Conservation (phyloP, 2,797 vertebrate species). For the Esox masquinongy region DNA sequence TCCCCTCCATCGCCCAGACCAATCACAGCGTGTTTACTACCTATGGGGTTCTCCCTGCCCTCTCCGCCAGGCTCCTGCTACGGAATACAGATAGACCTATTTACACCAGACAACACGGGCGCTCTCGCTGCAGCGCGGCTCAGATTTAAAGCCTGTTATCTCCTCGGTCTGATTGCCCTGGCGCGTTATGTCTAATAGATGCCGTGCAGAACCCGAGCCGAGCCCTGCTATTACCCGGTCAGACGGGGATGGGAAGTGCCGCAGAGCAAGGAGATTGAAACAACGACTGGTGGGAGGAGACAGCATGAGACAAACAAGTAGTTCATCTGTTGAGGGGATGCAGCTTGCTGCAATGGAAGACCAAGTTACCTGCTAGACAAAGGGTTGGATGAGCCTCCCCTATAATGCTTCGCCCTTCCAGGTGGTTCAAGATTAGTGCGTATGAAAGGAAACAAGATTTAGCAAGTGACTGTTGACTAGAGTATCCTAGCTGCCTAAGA, state of each 20-base stretch:
- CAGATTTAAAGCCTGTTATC: conserved; percentile 52
- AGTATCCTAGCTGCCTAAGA: too few relatives aligned
- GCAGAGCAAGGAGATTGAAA: neutral
- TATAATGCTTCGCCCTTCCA: neutral
- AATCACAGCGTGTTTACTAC: conserved; percentile 71
- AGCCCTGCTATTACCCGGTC: neutral
- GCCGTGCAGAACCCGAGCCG: conserved; percentile 39
- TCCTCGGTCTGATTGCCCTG: conserved; percentile 46
- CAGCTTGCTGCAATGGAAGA: neutral
- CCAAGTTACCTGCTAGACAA: neutral
- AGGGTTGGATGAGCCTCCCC: neutral
- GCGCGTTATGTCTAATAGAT: conserved; percentile 60
- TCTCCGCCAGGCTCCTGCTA: conserved; percentile 64
- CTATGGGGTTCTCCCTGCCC: conserved; percentile 54
- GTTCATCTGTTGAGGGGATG: neutral
- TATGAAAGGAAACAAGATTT: neutral
- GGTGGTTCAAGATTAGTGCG: neutral
- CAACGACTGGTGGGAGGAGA: neutral
- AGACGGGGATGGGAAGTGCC: neutral
- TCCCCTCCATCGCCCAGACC: conserved; percentile 35
- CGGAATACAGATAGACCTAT: conserved; percentile 47
- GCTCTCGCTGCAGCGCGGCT: conserved; percentile 42
- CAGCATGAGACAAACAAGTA: neutral
- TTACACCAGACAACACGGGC: conserved; percentile 66
- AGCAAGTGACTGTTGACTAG: neutral